Evolutionary conservation across 2,113 vertebrate genomes (phyloP).

Genomic region (Mystacornis crossleyi): DNA sequence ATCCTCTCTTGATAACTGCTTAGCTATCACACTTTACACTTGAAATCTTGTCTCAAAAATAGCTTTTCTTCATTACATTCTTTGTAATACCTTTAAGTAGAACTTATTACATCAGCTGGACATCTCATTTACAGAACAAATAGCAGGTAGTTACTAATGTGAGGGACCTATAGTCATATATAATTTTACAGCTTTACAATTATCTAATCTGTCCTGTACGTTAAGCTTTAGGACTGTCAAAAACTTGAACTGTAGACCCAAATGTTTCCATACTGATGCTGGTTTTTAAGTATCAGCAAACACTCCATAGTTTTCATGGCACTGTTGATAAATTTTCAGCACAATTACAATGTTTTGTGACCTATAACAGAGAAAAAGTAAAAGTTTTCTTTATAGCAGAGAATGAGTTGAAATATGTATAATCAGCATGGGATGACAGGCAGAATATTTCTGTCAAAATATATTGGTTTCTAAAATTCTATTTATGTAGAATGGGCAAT

Average conservation of each 20-base stretch:
- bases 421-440: neutral
- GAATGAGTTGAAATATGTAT: slow-evolving; percentile 26
- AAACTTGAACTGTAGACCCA: neutral
- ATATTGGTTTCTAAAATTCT: slow-evolving; percentile 19
- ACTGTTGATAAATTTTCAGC: neutral
- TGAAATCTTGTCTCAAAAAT: neutral
- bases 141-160: neutral
- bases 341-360: neutral
- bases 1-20: neutral
- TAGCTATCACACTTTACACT: neutral
- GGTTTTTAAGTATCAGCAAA: neutral
- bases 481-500: slow-evolving; percentile 33
- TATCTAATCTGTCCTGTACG: neutral
- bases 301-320: neutral
- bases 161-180: neutral
- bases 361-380: neutral
- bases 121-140: neutral
- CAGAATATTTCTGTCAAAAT: slow-evolving; percentile 42
- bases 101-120: neutral
- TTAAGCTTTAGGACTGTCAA: neutral
- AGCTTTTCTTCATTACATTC: neutral
- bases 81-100: neutral
- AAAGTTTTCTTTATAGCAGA: slow-evolving; percentile 1
- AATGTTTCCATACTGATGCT: neutral
- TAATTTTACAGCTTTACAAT: neutral